A percentile compares a stretch with the other conserved stretches of the same genome.
Conservation (phyloP, 2,797 vertebrate species). For the Sandelia bainsii region DNA sequence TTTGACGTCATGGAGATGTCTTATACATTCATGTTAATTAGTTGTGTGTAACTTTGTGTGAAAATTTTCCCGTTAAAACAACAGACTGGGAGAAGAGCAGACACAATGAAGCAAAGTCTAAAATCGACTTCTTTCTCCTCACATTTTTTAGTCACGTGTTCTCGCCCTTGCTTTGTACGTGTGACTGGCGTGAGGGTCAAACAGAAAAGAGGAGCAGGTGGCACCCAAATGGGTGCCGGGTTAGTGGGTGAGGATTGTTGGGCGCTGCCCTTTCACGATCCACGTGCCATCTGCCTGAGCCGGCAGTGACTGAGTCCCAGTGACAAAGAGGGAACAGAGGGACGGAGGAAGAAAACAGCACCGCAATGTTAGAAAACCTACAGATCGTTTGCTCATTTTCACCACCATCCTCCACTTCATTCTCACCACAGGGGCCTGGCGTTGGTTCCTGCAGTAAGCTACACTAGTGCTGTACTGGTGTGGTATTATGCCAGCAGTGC, state of each 20-base stretch:
- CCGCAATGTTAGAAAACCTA: constrained; percentile 16
- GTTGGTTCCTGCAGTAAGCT: not conserved
- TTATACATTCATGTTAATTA: not conserved
- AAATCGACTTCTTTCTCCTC: constrained; percentile 3
- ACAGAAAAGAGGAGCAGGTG: constrained; percentile 89
- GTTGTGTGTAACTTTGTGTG: not conserved
- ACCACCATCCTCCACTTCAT: constrained; percentile 10
- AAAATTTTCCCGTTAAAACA: constrained; percentile 15
- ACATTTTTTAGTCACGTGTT: constrained; percentile 7
- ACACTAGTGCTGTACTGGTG: not conserved
- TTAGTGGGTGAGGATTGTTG: constrained; percentile 63
- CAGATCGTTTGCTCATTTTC: constrained; percentile 30
- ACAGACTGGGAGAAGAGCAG: constrained; percentile 6
- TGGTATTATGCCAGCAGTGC: not conserved
- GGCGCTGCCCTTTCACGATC: constrained; percentile 75
- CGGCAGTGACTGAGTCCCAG: constrained; percentile 54
- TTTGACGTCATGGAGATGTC: not conserved
- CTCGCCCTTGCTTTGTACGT: constrained; percentile 16
- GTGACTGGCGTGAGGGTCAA: constrained; percentile 76
- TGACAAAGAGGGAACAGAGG: constrained; percentile 50
- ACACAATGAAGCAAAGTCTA: not conserved
- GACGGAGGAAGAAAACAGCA: constrained; percentile 22
- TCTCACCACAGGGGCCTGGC: constrained; percentile 18
- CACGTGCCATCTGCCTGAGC: constrained; percentile 76
- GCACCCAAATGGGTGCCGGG: constrained; percentile 84